Evolutionary conservation across 2,888 invertebrate genomes (phyloP), one percentile per base, ranked within the genome.

Genomic region (Agonopterix heracliana): DNA sequence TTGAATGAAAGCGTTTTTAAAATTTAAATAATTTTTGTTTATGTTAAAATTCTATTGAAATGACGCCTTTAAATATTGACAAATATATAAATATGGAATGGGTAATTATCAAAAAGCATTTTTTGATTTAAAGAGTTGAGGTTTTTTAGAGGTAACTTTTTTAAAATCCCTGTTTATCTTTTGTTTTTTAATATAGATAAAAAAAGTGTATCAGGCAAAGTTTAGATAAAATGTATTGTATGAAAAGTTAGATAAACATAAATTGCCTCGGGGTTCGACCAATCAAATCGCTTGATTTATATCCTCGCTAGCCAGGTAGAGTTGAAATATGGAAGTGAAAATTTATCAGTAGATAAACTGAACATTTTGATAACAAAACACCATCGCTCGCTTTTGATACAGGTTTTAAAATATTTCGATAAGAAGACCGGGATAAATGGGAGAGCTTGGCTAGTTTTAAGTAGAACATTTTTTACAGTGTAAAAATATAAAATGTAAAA

Each of bases 251-350:
- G 54, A 57, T 57, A 59, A 56, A 35, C 46, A 47, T 47, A 58
- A 48, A 52, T 53, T 48, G 49, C 55, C 43, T 26, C 52, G 51
- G 51, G 54, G 54, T 51, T 52, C 54, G 49, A 54, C 56, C 59
- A 59, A 61, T 60, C 57, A 48, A 50, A 44, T 41, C 12, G 45
- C 47, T 44, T 43, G 53, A 54, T 54, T 50, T 48, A 44, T 48
- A 44, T 46, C 50, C 54, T 49, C 52, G 46, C 52, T 44, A 51
- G 38, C 43, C 47, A 50, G 50, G 14, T 49, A 35, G 43, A 17
- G 34, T 46, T 48, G 49, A 50, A 55, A 56, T 48, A 56, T 56
- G 50, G 54, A 53, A 50, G 53, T 52, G 49, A 55, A 51, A 57
- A 49, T 46, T 58, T 60, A 61, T 59, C 58, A 48, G 35, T 41